Evolutionary conservation across 2,113 vertebrate species (phyloP).

Genomic region (Hucho hucho): DNA sequence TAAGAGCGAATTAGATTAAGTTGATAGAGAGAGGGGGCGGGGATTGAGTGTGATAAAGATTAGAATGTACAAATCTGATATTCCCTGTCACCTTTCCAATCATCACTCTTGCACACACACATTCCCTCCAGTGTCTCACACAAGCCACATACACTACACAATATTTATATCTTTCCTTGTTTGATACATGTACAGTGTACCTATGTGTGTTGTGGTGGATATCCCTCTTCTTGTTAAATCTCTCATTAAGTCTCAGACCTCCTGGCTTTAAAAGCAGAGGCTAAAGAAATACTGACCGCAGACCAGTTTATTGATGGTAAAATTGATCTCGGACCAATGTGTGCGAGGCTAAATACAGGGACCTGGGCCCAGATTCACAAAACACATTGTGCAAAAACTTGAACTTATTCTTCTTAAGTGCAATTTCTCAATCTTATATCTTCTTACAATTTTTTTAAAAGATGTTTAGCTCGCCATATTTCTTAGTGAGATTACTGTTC

Average conservation of each 20-base stretch:
- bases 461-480: no score
- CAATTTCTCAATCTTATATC: no score
- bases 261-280: slow-evolving; percentile 3
- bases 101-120: slow-evolving; percentile 18
- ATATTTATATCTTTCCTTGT: slow-evolving; percentile 55
- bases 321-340: not conserved
- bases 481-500: no score
- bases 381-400: no score
- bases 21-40: no score
- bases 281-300: slow-evolving; percentile 4
- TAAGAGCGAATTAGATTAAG: not conserved
- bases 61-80: not conserved
- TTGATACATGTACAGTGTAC: slow-evolving; percentile 1
- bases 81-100: slow-evolving; percentile 12
- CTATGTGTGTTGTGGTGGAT: slow-evolving; percentile 22
- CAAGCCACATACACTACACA: not conserved
- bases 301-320: not conserved
- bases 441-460: no score
- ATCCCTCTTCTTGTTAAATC: slow-evolving; percentile 20
- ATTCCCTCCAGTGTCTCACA: slow-evolving; percentile 47
- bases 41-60: not conserved
- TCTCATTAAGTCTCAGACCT: not conserved
- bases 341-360: not conserved
- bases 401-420: no score
- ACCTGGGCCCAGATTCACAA: not conserved